A percentile compares a stretch with the other conserved stretches of the same genome.
phyloP scores from a whole-genome alignment of 2,113 vertebrate species.

The Microtus pennsylvanicus region DNA sequence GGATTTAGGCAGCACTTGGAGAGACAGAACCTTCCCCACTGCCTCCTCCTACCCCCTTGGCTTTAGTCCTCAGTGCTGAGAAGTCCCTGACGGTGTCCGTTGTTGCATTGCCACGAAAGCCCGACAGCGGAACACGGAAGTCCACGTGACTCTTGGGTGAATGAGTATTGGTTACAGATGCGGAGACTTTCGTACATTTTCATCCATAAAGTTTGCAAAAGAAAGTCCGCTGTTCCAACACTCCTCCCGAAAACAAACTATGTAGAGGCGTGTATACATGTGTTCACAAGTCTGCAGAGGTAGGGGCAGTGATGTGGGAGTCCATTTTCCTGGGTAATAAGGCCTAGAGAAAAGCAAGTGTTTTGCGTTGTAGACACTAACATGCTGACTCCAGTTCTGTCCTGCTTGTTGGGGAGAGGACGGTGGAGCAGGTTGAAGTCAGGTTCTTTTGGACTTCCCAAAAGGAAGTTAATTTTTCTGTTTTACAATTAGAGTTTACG shows the following conservation, averaged over 20 bases:
- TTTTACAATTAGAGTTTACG: neutral
- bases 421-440: neutral
- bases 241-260: neutral
- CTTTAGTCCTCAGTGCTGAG: neutral
- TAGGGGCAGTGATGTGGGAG: neutral
- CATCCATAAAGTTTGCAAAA: neutral
- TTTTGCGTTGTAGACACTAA: neutral
- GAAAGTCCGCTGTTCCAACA: neutral
- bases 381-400: neutral
- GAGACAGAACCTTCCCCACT: neutral
- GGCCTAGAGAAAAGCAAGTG: neutral
- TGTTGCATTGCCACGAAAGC: neutral
- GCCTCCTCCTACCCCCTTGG: neutral
- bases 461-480: neutral
- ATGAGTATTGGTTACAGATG: neutral
- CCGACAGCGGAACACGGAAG: neutral
- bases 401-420: neutral
- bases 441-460: neutral
- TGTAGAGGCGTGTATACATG: neutral
- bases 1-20: neutral
- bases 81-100: accelerated
- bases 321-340: neutral
- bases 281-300: neutral
- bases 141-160: neutral
- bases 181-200: neutral